Percentiles rank a stretch among this genome's conserved stretches.
phyloP scores from a whole-genome alignment of 1,140 invertebrate species.

The Druon quercuslanigerum region DNA sequence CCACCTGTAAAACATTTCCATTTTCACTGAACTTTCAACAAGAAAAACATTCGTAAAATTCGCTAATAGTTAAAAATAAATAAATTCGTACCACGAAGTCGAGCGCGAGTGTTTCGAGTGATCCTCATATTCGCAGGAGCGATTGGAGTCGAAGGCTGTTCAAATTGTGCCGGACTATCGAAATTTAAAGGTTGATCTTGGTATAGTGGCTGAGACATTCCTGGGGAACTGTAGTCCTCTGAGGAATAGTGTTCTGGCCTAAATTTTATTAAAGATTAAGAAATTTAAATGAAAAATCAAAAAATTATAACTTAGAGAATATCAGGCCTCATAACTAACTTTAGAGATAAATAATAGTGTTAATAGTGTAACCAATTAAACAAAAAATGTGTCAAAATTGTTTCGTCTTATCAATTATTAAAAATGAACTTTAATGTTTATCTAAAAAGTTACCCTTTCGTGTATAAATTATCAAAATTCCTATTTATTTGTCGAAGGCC shows the following conservation, averaged over 20 bases:
- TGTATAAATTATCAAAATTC: too few species aligned
- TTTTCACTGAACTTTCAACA: conserved; percentile 19
- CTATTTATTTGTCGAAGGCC: too few species aligned
- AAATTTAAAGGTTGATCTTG: conserved; percentile 64
- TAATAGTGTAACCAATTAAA: too few species aligned
- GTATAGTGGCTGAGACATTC: conserved; percentile 67
- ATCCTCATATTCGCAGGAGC: conserved; percentile 73
- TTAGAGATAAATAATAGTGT: too few species aligned
- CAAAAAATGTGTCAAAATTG: too few species aligned
- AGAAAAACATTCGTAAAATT: background rate
- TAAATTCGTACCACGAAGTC: conserved; percentile 67
- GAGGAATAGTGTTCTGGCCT: conserved; percentile 71
- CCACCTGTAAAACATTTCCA: conserved; percentile 57
- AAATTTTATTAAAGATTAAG: conserved; percentile 37
- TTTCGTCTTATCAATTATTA: too few species aligned
- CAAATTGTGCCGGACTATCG: conserved; percentile 67
- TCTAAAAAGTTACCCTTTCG: too few species aligned
- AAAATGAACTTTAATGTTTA: too few species aligned
- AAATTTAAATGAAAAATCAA: conserved; percentile 6
- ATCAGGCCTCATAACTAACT: background rate
- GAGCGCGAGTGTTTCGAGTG: conserved; percentile 73
- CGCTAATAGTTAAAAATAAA: background rate
- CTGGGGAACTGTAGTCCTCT: conserved; percentile 68
- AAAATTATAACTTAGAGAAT: background rate
- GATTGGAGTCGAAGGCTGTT: conserved; percentile 73